Evolutionary conservation across 2,888 invertebrate genomes (phyloP).

Genomic region (Hyposoter dolosus): DNA sequence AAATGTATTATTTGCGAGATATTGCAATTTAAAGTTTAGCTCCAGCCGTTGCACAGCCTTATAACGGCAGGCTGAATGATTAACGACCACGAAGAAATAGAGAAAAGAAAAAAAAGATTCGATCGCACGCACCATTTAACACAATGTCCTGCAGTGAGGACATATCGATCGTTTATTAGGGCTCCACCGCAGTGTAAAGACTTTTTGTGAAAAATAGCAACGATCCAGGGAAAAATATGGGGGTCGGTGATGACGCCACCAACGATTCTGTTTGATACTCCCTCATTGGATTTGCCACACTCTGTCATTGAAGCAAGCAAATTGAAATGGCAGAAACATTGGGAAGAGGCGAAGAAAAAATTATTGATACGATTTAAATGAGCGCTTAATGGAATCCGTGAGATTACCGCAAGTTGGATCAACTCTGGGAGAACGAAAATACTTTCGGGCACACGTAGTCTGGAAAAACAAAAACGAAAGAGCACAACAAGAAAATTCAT

Average conservation of each 20-base stretch:
- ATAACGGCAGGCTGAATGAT: neutral
- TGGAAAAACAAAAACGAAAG: conserved; percentile 63
- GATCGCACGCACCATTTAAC: conserved; percentile 85
- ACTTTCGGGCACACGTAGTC: conserved; percentile 50
- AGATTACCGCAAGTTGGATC: conserved; percentile 74
- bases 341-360: conserved; percentile 8
- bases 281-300: conserved; percentile 78
- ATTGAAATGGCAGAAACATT: conserved; percentile 3
- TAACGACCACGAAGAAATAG: neutral
- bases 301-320: conserved; percentile 72
- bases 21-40: neutral
- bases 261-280: conserved; percentile 85
- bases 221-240: conserved; percentile 87
- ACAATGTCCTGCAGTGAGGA: conserved; percentile 87
- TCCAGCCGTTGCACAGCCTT: too few species aligned
- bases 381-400: neutral
- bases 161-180: conserved; percentile 86
- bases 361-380: neutral
- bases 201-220: conserved; percentile 85
- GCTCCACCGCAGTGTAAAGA: conserved; percentile 86
- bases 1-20: conserved; percentile 12
- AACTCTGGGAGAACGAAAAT: conserved; percentile 38
- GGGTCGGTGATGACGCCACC: conserved; percentile 86
- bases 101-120: neutral
- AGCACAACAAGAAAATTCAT: conserved; percentile 20